Evolutionary conservation across 1,140 invertebrate species (phyloP), one percentile per base, ranked within the genome.

Genomic region (Bombus sylvicola): DNA sequence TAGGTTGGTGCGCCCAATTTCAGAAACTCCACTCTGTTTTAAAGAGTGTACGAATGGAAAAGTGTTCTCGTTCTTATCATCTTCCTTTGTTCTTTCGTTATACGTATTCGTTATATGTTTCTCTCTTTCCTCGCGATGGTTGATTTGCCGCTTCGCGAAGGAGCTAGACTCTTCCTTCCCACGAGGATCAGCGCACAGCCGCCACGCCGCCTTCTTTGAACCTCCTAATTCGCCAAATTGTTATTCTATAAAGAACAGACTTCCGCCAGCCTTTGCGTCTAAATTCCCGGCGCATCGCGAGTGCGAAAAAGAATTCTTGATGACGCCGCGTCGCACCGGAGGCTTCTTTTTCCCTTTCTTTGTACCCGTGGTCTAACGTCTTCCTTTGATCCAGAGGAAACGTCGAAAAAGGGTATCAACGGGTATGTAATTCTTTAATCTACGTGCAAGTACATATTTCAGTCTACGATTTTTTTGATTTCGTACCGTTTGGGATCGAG

Each of bases 221-320:
- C 81, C 88, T 81, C 87, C 90, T 93, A 94, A 95, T 94, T 94
- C 88, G 79, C 82, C 84, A 93, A 94, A 93, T 93, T 94, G 90
- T 93, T 94, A 94, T 94, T 94, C 91, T 90, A 88, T 92, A 86
- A 92, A 87, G 85, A 79, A 89, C 69, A 72, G 72, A 87, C 81
- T 90, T 77, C 57, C 71, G 83, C 37, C 78, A 59, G 69, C 87
- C 77, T 90, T 88, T 82, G 88, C 85, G 72, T 72, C 79, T 39
- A 71, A 83, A 75, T 87, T 83, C 57, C 34, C 53, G 68, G n/a
- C 28, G 41, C 43, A 84, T 47, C 47, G 39, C 62, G 34, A 59
- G 41, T 25, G 53, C 37, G 59, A 81, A 75, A 85, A 85, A 85
- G 84, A 85, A 85, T 85, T 81, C 47, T 73, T 85, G 79, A 85